phyloP scores from a whole-genome alignment of 2,797 vertebrate genomes.

The Coccyzus lansbergi region DNA sequence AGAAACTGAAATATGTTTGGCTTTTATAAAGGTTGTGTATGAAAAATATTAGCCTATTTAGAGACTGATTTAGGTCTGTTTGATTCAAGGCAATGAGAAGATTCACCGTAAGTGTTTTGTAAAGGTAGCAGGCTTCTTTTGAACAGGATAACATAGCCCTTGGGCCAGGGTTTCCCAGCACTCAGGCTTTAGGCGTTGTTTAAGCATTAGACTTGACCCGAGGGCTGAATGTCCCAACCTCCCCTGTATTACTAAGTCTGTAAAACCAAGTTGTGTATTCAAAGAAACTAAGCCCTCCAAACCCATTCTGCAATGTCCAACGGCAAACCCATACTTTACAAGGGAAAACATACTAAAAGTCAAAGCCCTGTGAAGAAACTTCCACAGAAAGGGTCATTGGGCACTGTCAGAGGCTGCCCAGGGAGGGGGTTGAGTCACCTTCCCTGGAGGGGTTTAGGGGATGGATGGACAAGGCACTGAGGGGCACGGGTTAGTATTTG shows the following conservation, averaged over 20 bases:
- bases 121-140: not conserved
- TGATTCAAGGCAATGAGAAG: not conserved
- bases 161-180: not conserved
- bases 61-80: not conserved
- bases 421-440: too few relatives aligned
- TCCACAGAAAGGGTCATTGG: too few relatives aligned
- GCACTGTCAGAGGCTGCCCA: too few relatives aligned
- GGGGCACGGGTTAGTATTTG: too few relatives aligned
- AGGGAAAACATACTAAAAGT: accelerated
- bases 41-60: constrained; percentile 41
- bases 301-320: not conserved
- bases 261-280: not conserved
- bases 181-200: not conserved
- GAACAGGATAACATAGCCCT: accelerated
- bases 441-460: too few relatives aligned
- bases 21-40: not conserved
- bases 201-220: accelerated
- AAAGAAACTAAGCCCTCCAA: not conserved
- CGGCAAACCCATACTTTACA: not conserved
- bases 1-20: not conserved
- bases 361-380: accelerated
- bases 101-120: not conserved
- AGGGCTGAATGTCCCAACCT: not conserved
- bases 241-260: not conserved
- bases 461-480: too few relatives aligned